Conservation (phyloP, 2,888 invertebrate genomes). For the Rhagophthalmus giganteus region DNA sequence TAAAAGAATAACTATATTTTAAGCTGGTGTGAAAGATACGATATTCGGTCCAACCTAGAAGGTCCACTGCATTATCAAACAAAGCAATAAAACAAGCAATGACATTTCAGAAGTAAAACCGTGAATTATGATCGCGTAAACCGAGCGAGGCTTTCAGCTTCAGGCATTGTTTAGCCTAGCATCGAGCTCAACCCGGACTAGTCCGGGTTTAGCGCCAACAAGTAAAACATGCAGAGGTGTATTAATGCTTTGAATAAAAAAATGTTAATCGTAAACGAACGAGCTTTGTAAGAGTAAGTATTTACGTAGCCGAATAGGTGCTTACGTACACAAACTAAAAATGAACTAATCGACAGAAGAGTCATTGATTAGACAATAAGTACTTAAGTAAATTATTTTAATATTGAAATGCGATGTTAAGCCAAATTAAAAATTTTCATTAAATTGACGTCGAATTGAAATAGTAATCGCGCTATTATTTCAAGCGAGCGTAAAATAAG, state of each 20-base stretch:
- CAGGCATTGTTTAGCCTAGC: conserved; percentile 32
- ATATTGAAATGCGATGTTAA: no score
- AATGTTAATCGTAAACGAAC: no score
- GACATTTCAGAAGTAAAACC: conserved; percentile 35
- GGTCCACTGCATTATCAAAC: conserved; percentile 33
- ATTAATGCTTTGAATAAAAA: conserved; percentile 19
- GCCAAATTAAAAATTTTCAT: no score
- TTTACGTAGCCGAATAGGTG: no score
- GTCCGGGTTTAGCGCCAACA: conserved; percentile 20
- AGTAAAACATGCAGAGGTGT: conserved; percentile 23
- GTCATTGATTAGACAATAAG: no score
- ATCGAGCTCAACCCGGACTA: conserved; percentile 21
- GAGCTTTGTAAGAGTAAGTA: no score
- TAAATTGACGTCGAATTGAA: no score
- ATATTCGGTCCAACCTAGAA: conserved; percentile 14
- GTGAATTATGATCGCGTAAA: conserved; percentile 40
- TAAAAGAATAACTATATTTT: neutral
- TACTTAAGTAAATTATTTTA: no score
- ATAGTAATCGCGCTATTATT: no score
- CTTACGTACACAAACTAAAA: no score
- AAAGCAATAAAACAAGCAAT: conserved; percentile 37
- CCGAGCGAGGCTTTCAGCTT: conserved; percentile 33
- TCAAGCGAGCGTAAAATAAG: no score
- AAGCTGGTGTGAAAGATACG: conserved; percentile 6
- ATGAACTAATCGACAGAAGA: no score